Conservation (phyloP, 2,113 vertebrate species). For the Hoplias malabaricus region DNA sequence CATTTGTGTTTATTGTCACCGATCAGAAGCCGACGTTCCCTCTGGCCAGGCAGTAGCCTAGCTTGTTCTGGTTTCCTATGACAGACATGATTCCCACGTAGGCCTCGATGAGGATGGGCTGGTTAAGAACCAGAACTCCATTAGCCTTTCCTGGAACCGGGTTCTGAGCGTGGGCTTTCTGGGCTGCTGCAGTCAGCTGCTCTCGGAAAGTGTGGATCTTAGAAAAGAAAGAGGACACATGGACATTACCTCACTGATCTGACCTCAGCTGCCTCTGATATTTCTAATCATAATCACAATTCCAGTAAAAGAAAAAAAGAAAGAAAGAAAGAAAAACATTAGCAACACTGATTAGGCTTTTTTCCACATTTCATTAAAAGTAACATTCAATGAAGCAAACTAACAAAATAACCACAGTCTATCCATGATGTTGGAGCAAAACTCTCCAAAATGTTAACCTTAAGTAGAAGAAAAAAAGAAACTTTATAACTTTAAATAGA, state of each 20-base stretch:
- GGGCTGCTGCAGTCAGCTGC: constrained; percentile 67
- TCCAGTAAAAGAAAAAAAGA: background rate
- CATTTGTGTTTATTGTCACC: background rate
- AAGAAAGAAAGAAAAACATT: no score
- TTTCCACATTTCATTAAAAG: no score
- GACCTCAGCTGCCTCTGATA: background rate
- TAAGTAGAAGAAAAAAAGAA: no score
- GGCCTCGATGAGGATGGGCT: constrained; percentile 73
- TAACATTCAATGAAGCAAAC: no score
- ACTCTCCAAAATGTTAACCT: no score
- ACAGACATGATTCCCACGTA: constrained; percentile 79
- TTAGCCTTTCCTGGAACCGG: constrained; percentile 68
- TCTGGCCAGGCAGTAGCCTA: constrained; percentile 78
- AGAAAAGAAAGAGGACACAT: constrained; percentile 19
- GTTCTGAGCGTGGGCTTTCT: constrained; percentile 64
- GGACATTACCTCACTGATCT: background rate
- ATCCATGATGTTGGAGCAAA: no score
- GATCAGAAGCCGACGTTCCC: constrained; percentile 80
- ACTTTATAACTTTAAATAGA: no score
- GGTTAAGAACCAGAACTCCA: constrained; percentile 71
- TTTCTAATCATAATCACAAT: background rate
- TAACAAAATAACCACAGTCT: no score
- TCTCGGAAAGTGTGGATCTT: constrained; percentile 77
- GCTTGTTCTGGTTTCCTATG: constrained; percentile 80
- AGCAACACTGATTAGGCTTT: no score